Evolutionary conservation across 2,888 invertebrate species (phyloP).

Genomic region (Calliopum simillimum): DNA sequence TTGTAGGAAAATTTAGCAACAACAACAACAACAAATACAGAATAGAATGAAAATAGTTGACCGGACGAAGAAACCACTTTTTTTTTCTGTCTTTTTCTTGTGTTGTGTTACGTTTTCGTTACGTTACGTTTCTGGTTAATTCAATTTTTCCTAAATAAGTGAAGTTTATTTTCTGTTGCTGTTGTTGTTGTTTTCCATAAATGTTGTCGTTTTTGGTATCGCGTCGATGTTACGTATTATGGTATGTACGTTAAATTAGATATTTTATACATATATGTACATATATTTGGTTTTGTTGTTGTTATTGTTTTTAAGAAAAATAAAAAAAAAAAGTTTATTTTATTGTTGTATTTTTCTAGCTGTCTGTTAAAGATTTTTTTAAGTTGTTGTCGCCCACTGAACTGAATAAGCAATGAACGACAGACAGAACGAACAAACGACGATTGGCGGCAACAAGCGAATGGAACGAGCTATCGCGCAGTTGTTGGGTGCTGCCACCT

Average conservation of each 20-base stretch:
- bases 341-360: conserved; percentile 18
- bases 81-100: too few species aligned
- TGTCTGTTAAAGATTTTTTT: conserved; percentile 26
- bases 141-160: too few species aligned
- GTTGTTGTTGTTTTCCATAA: background rate
- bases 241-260: conserved; percentile 46
- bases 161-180: too few species aligned
- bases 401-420: conserved; percentile 29
- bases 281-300: conserved; percentile 43
- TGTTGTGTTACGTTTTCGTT: too few species aligned
- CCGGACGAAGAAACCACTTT: conserved; percentile 19
- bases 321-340: conserved; percentile 24
- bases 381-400: conserved; percentile 29
- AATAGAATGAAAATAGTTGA: conserved; percentile 12
- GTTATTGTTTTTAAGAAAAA: conserved; percentile 44
- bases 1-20: background rate
- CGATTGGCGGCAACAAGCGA: background rate
- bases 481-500: conserved; percentile 14
- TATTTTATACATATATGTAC: conserved; percentile 57
- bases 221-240: conserved; percentile 52
- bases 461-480: background rate
- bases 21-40: too few species aligned
- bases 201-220: conserved; percentile 8
- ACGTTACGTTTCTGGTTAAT: too few species aligned
- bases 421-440: background rate